Evolutionary conservation across 2,888 invertebrate genomes (phyloP).

Genomic region (Sthenelais limicola): DNA sequence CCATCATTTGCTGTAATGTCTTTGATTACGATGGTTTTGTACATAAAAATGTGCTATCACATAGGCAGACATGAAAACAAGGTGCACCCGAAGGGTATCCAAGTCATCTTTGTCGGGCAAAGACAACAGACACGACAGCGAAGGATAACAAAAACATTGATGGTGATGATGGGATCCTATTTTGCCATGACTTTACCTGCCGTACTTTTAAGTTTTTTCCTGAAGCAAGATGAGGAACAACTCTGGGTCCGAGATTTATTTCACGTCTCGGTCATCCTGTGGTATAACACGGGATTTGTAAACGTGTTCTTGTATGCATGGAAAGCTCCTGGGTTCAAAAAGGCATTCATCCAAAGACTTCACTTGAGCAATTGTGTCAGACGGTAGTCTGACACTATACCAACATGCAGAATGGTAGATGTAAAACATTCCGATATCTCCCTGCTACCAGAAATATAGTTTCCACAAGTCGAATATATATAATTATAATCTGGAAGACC

Average conservation of each 20-base stretch:
- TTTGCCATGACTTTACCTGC: not conserved
- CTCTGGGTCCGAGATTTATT: not conserved
- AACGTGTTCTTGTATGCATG: constrained; percentile 15
- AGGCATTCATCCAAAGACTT: constrained; percentile 2
- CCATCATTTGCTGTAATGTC: not conserved
- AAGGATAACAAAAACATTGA: constrained; percentile 23
- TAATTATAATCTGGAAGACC: too few species aligned
- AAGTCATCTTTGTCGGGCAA: not conserved
- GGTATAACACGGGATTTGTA: constrained; percentile 7
- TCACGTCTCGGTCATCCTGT: constrained; percentile 11
- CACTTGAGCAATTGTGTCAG: not conserved
- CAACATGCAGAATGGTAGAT: too few species aligned
- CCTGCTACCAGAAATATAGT: too few species aligned
- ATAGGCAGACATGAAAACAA: not conserved
- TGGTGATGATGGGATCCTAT: constrained; percentile 10
- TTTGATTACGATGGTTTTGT: not conserved
- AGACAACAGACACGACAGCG: constrained; percentile 6
- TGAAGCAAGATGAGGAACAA: not conserved
- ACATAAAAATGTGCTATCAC: not conserved
- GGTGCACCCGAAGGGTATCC: not conserved
- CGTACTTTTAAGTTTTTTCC: constrained; percentile 13
- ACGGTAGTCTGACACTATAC: too few species aligned
- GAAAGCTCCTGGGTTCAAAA: constrained; percentile 15
- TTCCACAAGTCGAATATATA: too few species aligned
- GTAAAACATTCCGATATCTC: too few species aligned